Conservation (phyloP, 2,113 vertebrate genomes). For the Corythoichthys haematopterus region DNA sequence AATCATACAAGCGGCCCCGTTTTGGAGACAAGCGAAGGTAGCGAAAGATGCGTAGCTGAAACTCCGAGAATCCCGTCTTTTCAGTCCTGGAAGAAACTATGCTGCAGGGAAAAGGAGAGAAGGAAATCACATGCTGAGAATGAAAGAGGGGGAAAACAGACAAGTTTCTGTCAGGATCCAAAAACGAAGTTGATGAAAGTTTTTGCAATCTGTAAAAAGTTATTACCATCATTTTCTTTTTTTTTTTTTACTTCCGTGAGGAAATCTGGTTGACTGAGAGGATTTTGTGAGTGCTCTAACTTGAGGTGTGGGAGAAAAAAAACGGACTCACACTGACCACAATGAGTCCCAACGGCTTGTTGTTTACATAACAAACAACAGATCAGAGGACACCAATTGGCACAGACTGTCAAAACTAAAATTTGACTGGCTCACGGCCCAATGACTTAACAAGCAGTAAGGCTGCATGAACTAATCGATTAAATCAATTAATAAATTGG, state of each 20-base stretch:
- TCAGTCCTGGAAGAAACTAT: constrained; percentile 47
- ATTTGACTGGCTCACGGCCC: constrained; percentile 19
- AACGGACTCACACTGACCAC: constrained; percentile 26
- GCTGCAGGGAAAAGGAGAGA: constrained; percentile 28
- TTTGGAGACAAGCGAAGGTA: constrained; percentile 8
- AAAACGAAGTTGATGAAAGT: too few species aligned
- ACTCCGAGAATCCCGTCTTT: constrained; percentile 43
- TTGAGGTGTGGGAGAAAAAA: constrained; percentile 7
- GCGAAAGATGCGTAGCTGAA: constrained; percentile 18
- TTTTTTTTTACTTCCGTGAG: neutral
- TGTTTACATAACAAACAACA: constrained; percentile 3
- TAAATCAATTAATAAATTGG: too few species aligned
- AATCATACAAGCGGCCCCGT: constrained; percentile 23
- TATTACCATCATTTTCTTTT: neutral
- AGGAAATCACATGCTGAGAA: constrained; percentile 32
- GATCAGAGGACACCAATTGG: neutral
- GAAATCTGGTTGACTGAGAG: constrained; percentile 36
- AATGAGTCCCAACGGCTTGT: constrained; percentile 21
- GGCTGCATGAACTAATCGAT: neutral
- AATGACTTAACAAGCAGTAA: constrained; percentile 4
- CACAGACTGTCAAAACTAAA: constrained; percentile 6
- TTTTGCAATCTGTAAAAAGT: neutral
- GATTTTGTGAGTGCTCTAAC: constrained; percentile 27
- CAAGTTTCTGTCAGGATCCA: constrained; percentile 23
- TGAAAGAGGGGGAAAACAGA: constrained; percentile 8